These are phyloP conservation scores for Drosophila kuntzei DNA, from an alignment of 2,888 invertebrate genomes.

Conservation along the genomic window DNA sequence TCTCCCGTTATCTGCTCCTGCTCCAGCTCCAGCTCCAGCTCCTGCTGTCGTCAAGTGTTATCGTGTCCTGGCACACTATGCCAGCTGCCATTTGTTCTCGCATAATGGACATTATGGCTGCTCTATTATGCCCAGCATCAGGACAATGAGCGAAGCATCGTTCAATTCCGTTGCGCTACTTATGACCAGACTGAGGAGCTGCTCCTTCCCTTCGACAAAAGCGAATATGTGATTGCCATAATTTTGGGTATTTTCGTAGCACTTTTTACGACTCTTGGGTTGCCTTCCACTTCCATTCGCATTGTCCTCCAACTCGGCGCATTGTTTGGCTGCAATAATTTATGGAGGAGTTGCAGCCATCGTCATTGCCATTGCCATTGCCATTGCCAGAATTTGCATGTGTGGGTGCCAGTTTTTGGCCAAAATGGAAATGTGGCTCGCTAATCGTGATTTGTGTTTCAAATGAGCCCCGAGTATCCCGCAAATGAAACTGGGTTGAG, in stretches of 20 bases:
- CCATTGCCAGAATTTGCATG: conserved; percentile 42
- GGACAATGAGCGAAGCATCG: conserved; percentile 63
- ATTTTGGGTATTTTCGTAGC: conserved; percentile 65
- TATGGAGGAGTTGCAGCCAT: conserved; percentile 41
- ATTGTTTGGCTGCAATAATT: conserved; percentile 65
- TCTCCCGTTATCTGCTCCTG: conserved; percentile 1
- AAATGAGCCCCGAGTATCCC: conserved; percentile 41
- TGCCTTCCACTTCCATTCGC: conserved; percentile 14
- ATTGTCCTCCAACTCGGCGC: conserved; percentile 48
- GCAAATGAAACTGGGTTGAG: background rate
- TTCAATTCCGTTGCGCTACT: conserved; percentile 48
- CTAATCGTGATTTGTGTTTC: conserved; percentile 78
- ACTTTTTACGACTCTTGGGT: conserved; percentile 37
- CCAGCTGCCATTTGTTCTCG: conserved; percentile 84
- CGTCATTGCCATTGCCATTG: conserved; percentile 3
- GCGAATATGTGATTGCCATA: conserved; percentile 55
- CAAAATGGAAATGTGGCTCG: conserved; percentile 52
- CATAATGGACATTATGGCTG: conserved; percentile 85
- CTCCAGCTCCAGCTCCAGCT: background rate
- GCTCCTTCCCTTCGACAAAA: too few relatives aligned
- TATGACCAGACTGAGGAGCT: conserved; percentile 7
- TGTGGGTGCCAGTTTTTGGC: conserved; percentile 37
- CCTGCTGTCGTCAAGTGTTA: conserved; percentile 49
- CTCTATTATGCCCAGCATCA: conserved; percentile 72
- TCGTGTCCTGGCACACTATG: conserved; percentile 63